Evolutionary conservation across 2,113 vertebrate species (phyloP), one percentile per base, ranked within the genome.

Genomic region (Triplophysa siluroides): DNA sequence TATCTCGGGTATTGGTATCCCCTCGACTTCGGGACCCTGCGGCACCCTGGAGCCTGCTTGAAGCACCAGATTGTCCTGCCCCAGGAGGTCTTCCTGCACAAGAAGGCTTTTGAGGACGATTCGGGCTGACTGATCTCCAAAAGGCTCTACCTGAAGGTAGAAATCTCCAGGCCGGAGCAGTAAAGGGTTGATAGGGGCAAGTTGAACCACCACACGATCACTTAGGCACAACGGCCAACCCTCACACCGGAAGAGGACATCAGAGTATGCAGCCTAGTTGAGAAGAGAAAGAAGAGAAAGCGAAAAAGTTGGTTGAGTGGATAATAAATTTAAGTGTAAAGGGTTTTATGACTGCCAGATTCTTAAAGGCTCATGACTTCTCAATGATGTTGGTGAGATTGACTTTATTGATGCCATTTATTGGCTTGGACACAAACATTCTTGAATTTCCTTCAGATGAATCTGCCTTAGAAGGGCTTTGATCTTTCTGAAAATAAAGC

Each of bases 171-270:
- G 94, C 18, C 96, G 96, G 87, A 98, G 83, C 23, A 96, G 88
- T 86, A 98, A 91, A 1, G 96, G 95, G 78, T 95, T 98, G 79
- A 98, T 93, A 0, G 95, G 92, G 0, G 96, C 94, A 0, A 98
- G 90, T 88, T 98, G 96, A 83, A 98, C 89, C 1, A 97, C 94
- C 0, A 97, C 94, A 76, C 94, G 94, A 69, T 95, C 94, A 0
- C 90, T 92, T 29, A 98, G 93, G 81, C 97, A 98, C 70, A 98
- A 88, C 0, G 97, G 97, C 97, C 97, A 98, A 83, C 97, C 97
- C 82, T 96, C 95, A 2, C 94, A 96, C 81, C 94, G 92, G 89
- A 98, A 98, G 84, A 98, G 91, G 87, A 94, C 89, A 83, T 95
- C 94, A 33, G 92, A 90, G 86, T 94, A 98, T 60, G 93, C 91